Evolutionary conservation across 2,797 vertebrate species (phyloP).

Genomic region (Huso huso): DNA sequence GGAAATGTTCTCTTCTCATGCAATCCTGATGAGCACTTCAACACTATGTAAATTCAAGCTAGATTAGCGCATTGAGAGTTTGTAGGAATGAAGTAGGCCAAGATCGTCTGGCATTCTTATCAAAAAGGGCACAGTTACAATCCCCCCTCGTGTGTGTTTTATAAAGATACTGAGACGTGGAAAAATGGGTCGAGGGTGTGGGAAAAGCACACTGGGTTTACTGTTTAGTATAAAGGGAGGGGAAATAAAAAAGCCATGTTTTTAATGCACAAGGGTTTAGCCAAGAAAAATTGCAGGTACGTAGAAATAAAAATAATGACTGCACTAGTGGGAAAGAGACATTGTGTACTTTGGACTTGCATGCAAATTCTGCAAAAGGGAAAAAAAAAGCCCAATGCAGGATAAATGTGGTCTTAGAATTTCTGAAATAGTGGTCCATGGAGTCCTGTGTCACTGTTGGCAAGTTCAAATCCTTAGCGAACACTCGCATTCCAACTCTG

Average conservation of each 20-base stretch:
- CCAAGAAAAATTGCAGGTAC: conserved; percentile 11
- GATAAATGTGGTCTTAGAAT: conserved; percentile 43
- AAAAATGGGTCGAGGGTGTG: conserved; percentile 29
- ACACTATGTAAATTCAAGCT: conserved; percentile 9
- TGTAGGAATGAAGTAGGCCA: conserved; percentile 27
- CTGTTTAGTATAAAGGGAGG: conserved; percentile 26
- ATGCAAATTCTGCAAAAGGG: conserved; percentile 22
- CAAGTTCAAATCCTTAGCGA: conserved; percentile 38
- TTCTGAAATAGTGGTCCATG: conserved; percentile 43
- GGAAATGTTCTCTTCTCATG: conserved; percentile 70
- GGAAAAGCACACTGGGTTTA: conserved; percentile 26
- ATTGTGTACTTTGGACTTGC: conserved; percentile 49
- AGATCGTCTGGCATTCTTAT: conserved; percentile 45
- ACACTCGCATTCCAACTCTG: conserved; percentile 41
- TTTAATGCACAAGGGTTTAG: background rate
- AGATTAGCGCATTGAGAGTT: conserved; percentile 8
- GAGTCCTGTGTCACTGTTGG: conserved; percentile 61
- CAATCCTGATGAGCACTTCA: conserved; percentile 36
- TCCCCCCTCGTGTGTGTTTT: conserved; percentile 38
- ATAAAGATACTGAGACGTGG: conserved; percentile 19
- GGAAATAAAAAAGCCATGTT: conserved; percentile 23
- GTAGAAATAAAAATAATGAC: background rate
- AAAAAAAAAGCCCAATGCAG: conserved; percentile 24
- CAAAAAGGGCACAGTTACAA: conserved; percentile 24
- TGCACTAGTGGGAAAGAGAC: conserved; percentile 15